These are phyloP conservation scores for Caenorhabditis panamensis DNA, from an alignment of 2,888 invertebrate genomes.

Conservation along the genomic window DNA sequence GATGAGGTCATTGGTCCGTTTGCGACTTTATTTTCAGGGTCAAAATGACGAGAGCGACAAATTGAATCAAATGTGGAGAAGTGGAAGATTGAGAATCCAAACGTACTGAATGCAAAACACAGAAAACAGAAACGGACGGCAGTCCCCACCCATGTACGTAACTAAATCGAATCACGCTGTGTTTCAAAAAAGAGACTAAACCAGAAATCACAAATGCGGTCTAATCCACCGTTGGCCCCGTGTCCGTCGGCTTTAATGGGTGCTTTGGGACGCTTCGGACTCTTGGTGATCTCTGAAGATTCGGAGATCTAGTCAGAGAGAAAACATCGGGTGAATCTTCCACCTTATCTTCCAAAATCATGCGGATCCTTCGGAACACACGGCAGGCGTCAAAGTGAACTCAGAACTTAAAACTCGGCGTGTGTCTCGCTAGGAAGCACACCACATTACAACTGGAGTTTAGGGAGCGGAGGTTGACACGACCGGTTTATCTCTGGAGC, in stretches of 20 bases:
- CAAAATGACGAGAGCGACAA: neutral
- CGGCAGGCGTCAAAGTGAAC: constrained; percentile 3
- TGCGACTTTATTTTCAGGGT: too few relatives aligned
- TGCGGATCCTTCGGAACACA: neutral
- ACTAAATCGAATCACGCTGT: neutral
- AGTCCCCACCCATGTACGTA: neutral
- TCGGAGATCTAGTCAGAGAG: neutral
- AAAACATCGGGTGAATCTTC: neutral
- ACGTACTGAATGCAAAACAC: neutral
- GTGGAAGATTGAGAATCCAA: neutral
- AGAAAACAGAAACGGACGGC: too few relatives aligned
- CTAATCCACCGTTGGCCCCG: too few relatives aligned
- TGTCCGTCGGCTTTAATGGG: too few relatives aligned
- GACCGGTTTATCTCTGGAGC: neutral
- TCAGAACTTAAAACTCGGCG: neutral
- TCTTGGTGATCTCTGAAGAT: neutral
- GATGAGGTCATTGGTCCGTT: too few relatives aligned
- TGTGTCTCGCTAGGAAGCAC: neutral
- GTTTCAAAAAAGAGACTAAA: neutral
- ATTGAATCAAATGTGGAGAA: neutral
- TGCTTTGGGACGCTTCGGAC: too few relatives aligned
- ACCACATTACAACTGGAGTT: constrained; percentile 1
- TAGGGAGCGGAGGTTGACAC: constrained; percentile 9
- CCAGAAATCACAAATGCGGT: neutral
- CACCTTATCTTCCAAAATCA: neutral